Evolutionary conservation across 2,888 invertebrate genomes (phyloP).

Genomic region (Hypsopygia costalis): DNA sequence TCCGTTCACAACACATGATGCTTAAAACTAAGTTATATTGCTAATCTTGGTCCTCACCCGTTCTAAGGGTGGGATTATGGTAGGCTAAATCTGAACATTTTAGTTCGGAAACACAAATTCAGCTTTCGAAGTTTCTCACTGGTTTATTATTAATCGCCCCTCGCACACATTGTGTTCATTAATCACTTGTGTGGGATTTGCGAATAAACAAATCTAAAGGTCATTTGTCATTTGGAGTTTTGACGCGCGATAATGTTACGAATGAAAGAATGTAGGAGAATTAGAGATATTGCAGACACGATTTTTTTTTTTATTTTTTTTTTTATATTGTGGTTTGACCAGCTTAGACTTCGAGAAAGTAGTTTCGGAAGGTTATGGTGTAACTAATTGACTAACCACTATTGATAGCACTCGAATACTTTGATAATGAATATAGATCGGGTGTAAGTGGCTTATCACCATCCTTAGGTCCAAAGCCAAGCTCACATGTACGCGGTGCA

Average conservation of each 20-base stretch:
- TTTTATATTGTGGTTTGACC: too few relatives aligned
- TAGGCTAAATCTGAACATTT: slow-evolving; percentile 31
- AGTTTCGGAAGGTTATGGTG: too few relatives aligned
- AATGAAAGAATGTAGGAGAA: not conserved
- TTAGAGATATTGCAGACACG: too few relatives aligned
- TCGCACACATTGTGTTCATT: slow-evolving; percentile 15
- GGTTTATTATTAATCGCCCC: slow-evolving; percentile 22
- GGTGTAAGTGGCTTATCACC: too few relatives aligned
- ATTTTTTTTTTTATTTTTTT: too few relatives aligned
- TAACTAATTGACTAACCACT: too few relatives aligned
- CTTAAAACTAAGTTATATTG: slow-evolving; percentile 35
- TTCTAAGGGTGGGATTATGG: slow-evolving; percentile 39
- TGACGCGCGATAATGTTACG: slow-evolving; percentile 8
- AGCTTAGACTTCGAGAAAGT: too few relatives aligned
- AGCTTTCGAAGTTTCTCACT: slow-evolving; percentile 21
- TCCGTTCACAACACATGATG: slow-evolving; percentile 22
- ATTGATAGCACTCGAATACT: too few relatives aligned
- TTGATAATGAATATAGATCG: too few relatives aligned
- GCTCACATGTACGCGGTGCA: too few relatives aligned
- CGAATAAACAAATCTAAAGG: slow-evolving; percentile 5
- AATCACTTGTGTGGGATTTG: slow-evolving; percentile 11
- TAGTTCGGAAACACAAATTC: slow-evolving; percentile 37
- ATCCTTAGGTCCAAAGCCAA: too few relatives aligned
- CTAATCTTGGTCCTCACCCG: slow-evolving; percentile 38
- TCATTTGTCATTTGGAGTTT: slow-evolving; percentile 9